Evolutionary conservation across 2,888 invertebrate species (phyloP), one percentile per base, ranked within the genome.

Genomic region (Schizotus pectinicornis): DNA sequence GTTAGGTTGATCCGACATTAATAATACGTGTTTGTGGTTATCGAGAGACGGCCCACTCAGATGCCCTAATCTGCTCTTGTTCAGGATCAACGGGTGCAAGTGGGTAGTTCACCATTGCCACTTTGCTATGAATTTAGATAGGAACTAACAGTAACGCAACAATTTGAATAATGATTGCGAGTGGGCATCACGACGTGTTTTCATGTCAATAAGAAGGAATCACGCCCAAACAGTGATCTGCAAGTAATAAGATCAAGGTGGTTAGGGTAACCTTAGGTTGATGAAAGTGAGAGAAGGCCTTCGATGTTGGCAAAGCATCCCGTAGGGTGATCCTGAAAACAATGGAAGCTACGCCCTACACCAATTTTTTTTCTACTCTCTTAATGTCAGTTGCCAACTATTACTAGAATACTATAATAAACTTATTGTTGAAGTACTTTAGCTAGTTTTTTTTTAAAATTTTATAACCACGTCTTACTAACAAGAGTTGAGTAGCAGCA

Each of bases 161-260:
- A 52, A 52, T 43, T 52, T 52, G 22, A 22, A 22, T 22, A 22
- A 22, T 22, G 22, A 22, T 22, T 3, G 5, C 3, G 22, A 13
- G 50, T 50, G 50, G 50, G 50, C 39, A 39, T 52, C 32, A 11
- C 14, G 43, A 43, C 42, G 34, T 42, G 50, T 51, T 33, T 41
- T 41, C 14, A 38, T 22, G 34, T 50, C 50, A 43, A 36, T 36
- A 36, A n/a, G 37, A 52, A 30, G 34, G 22, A 3, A 22, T 8
- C 32, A 42, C 52, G 52, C 52, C 52, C 43, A 52, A 43, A 30
- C 30, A 36, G 35, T 30, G 42, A 52, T 32, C 36, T 22, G 42
- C 2, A 56, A 43, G 42, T 42, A 50, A 50, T 56, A 50, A 56
- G 56, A 56, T 42, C 50, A 56, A 56, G 56, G 56, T 46, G 48